A percentile compares a stretch with the other conserved stretches of the same genome.
Conservation (phyloP, 2,113 vertebrate species). For the Nothocercus nigrocapillus region DNA sequence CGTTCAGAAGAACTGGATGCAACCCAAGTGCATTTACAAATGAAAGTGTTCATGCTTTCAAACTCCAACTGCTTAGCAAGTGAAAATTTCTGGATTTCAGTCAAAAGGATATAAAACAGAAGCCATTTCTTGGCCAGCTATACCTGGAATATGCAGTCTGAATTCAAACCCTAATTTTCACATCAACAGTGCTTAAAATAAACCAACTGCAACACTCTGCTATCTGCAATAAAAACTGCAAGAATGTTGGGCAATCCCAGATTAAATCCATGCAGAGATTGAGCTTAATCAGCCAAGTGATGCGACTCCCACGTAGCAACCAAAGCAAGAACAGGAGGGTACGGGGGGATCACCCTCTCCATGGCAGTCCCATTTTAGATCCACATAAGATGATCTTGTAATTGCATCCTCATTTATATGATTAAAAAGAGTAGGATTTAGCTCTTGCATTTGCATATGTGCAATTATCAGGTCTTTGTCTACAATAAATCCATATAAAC, state of each 20-base stretch:
- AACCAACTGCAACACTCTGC: rapidly evolving
- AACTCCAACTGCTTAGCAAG: neutral
- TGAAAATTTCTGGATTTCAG: neutral
- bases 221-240: rapidly evolving
- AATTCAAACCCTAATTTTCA: neutral
- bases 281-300: neutral
- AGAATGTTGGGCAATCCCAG: neutral
- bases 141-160: neutral
- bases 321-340: neutral
- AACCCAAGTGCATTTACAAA: neutral
- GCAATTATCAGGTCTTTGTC: neutral
- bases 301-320: neutral
- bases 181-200: neutral
- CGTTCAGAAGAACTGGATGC: neutral
- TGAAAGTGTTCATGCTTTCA: neutral
- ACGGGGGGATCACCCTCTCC: neutral
- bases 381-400: rapidly evolving
- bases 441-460: rapidly evolving
- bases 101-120: rapidly evolving
- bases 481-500: neutral
- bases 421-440: neutral
- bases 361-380: neutral
- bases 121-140: rapidly evolving
- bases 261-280: neutral
- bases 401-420: neutral